Percentiles rank a stretch among this genome's conserved stretches.
phyloP scores from a whole-genome alignment of 2,797 vertebrate genomes.

The Smutsia gigantea region DNA sequence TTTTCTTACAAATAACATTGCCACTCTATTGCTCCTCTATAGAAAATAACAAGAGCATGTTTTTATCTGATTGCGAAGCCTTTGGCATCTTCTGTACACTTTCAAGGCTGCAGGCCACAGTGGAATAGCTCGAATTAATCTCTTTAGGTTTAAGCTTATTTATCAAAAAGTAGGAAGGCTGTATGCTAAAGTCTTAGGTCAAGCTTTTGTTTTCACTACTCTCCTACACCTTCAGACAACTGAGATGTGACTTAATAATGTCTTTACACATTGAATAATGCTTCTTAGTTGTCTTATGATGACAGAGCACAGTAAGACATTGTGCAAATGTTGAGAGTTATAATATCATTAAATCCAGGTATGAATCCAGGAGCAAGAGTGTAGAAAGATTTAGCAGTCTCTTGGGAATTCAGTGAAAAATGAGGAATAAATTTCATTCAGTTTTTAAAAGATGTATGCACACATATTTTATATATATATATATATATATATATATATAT shows the following conservation, averaged over 20 bases:
- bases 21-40: constrained; percentile 34
- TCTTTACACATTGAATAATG: constrained; percentile 64
- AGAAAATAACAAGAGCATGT: constrained; percentile 71
- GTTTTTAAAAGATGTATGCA: neutral
- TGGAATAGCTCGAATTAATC: constrained; percentile 74
- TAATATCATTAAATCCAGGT: constrained; percentile 54
- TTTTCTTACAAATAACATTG: constrained; percentile 74
- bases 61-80: constrained; percentile 70
- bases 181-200: constrained; percentile 74
- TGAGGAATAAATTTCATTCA: neutral
- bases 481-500: neutral
- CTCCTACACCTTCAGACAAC: neutral
- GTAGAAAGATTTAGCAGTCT: neutral
- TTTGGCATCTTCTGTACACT: constrained; percentile 71
- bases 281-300: constrained; percentile 15
- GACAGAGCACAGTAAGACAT: constrained; percentile 41
- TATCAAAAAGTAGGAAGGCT: constrained; percentile 68
- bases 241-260: constrained; percentile 62
- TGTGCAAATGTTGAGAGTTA: constrained; percentile 65
- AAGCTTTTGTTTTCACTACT: constrained; percentile 51
- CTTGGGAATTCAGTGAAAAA: neutral
- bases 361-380: neutral
- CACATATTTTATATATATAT: neutral
- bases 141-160: constrained; percentile 74
- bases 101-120: constrained; percentile 61